Conservation (phyloP, 2,797 vertebrate species). For the Acipenser transmontanus region DNA sequence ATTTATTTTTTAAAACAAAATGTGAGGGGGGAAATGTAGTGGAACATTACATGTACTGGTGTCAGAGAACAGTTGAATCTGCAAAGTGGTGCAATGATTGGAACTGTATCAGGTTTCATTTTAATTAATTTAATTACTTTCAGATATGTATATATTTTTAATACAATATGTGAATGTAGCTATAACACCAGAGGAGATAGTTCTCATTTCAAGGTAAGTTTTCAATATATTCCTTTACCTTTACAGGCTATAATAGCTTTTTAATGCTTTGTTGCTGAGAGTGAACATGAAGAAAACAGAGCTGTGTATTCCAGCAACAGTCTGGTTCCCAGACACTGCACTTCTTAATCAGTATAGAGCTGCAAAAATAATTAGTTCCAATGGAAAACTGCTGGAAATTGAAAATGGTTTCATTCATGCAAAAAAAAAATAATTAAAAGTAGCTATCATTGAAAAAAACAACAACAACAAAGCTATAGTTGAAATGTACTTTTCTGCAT, state of each 20-base stretch:
- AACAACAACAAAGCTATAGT: too few species aligned
- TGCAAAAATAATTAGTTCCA: constrained; percentile 15
- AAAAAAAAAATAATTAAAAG: constrained; percentile 7
- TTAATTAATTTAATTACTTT: too few species aligned
- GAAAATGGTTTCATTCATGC: background rate
- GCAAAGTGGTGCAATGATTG: too few species aligned
- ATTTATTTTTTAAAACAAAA: too few species aligned
- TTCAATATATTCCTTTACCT: background rate
- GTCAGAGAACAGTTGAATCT: too few species aligned
- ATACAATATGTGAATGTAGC: too few species aligned
- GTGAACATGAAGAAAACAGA: background rate
- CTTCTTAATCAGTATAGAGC: constrained; percentile 5
- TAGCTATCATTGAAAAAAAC: background rate
- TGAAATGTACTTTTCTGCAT: background rate
- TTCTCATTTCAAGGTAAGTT: constrained; percentile 4
- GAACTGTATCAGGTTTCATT: too few species aligned
- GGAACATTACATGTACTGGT: too few species aligned
- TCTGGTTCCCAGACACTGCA: background rate
- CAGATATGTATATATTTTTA: too few species aligned
- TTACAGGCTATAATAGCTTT: constrained; percentile 3
- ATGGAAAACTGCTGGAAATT: background rate
- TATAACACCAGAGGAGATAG: too few species aligned
- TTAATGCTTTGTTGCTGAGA: constrained; percentile 12
- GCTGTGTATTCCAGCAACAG: constrained; percentile 1
- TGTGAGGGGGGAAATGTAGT: too few species aligned